Percentiles rank a stretch among this genome's conserved stretches.
Evolutionary conservation across 2,797 vertebrate species (phyloP).

Genomic region (Helostoma temminkii): DNA sequence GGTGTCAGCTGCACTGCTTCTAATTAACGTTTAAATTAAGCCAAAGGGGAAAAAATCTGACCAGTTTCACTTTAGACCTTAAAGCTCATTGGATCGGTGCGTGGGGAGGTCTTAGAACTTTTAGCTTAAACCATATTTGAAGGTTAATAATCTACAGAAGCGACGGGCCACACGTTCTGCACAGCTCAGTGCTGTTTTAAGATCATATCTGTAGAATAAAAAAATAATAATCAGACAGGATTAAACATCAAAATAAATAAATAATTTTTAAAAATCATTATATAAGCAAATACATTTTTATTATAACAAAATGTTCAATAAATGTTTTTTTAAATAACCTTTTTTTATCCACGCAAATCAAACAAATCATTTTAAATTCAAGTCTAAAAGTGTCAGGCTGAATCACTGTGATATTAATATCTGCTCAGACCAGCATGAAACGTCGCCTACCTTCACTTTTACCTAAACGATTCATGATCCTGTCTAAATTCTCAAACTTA

Average conservation of each 20-base stretch:
- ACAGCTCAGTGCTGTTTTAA: background rate
- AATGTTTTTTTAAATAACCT: background rate
- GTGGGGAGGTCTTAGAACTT: slow-evolving; percentile 35
- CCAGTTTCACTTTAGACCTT: slow-evolving; percentile 58
- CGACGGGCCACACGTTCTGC: background rate
- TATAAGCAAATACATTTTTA: too few relatives aligned
- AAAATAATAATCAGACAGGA: background rate
- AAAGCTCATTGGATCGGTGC: slow-evolving; percentile 49
- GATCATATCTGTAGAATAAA: background rate
- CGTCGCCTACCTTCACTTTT: slow-evolving; percentile 19
- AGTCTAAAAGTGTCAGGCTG: slow-evolving; percentile 8
- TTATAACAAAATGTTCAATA: too few relatives aligned
- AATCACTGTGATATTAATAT: slow-evolving; percentile 36
- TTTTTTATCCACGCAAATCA: background rate
- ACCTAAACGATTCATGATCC: slow-evolving; percentile 17
- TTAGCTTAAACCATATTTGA: slow-evolving; percentile 43
- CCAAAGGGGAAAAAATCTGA: slow-evolving; percentile 32
- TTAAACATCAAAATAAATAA: too few relatives aligned
- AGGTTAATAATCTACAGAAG: slow-evolving; percentile 43
- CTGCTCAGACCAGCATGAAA: background rate
- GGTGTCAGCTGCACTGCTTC: slow-evolving; percentile 83
- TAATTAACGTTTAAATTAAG: slow-evolving; percentile 84
- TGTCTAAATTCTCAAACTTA: slow-evolving; percentile 37
- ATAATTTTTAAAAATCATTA: background rate
- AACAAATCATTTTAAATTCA: background rate